Evolutionary conservation across 2,113 vertebrate genomes (phyloP), one percentile per base, ranked within the genome.

Genomic region (Hippocampus zosterae): DNA sequence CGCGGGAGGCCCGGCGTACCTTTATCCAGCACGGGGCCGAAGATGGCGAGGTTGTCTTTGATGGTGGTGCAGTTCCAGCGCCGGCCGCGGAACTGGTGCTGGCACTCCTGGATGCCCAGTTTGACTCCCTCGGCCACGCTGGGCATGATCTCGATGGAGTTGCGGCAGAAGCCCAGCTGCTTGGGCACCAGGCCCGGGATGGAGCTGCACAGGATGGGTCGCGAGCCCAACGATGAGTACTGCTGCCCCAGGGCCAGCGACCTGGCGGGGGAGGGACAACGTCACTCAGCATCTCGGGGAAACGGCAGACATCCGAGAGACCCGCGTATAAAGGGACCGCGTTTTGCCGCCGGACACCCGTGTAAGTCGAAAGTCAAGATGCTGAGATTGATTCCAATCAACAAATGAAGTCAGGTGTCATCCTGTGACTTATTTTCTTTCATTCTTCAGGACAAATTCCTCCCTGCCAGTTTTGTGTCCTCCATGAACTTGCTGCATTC

Each of bases 61-160:
- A 99, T 91, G 0, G 96, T 99, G 0, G 97, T 99, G 75, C 97
- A 99, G 81, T 99, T 99, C 97, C 97, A 99, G 37, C 97, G 92
- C 0, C 97, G 94, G 1, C 97, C 97, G 0, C 97, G 94, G 65
- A 98, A 99, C 65, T 99, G 97, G 85, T 98, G 95, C 62, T 99
- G 96, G 78, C 96, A 98, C 61, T 99, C 97, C 73, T 96, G 96
- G 83, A 98, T 96, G 50, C 96, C 95, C 18, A 97, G 93, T 87
- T 95, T 97, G 8, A 98, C 93, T 0, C 97, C 97, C 67, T 98
- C 96, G 0, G 96, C 97, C n/a, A 99, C 95, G 0, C 96, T 98
- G 83, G 96, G 97, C 96, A 99, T 99, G 87, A 98, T 96, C 88
- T 98, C 96, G 75, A 98, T 93, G 48, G 97, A 98, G 92, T 99